A percentile compares a stretch with the other conserved stretches of the same genome.
Evolutionary conservation across 2,113 vertebrate genomes (phyloP).

Genomic region (Rissa tridactyla): DNA sequence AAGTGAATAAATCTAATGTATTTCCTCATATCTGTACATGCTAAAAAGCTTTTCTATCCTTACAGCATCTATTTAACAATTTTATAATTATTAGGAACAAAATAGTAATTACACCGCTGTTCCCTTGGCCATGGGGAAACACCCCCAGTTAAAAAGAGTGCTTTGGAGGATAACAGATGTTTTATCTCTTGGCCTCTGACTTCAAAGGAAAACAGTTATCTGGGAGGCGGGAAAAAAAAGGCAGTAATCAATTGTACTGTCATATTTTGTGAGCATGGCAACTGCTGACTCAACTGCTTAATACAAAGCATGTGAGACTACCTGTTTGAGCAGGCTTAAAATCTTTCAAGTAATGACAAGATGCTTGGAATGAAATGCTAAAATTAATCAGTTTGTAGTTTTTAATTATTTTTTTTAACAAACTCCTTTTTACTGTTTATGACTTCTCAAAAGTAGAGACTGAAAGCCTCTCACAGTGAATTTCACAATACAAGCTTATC

Average conservation of each 20-base stretch:
- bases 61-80: background rate
- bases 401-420: background rate
- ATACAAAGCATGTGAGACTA: background rate
- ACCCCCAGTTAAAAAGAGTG: background rate
- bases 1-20: background rate
- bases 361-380: background rate
- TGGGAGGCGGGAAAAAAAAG: background rate
- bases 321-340: background rate
- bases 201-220: slow-evolving; percentile 55
- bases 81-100: slow-evolving; percentile 32
- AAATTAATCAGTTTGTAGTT: background rate
- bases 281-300: slow-evolving; percentile 20
- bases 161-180: slow-evolving; percentile 41
- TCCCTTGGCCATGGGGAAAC: background rate
- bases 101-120: background rate
- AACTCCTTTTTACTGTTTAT: background rate
- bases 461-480: background rate
- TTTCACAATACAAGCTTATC: slow-evolving; percentile 12
- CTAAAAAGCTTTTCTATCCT: background rate
- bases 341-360: background rate
- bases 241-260: slow-evolving; percentile 50
- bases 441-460: background rate
- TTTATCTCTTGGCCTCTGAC: slow-evolving; percentile 47
- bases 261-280: slow-evolving; percentile 28
- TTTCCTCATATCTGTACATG: background rate